Evolutionary conservation across 2,888 invertebrate genomes (phyloP), one percentile per base, ranked within the genome.

Genomic region (Cyclophora albipunctata): DNA sequence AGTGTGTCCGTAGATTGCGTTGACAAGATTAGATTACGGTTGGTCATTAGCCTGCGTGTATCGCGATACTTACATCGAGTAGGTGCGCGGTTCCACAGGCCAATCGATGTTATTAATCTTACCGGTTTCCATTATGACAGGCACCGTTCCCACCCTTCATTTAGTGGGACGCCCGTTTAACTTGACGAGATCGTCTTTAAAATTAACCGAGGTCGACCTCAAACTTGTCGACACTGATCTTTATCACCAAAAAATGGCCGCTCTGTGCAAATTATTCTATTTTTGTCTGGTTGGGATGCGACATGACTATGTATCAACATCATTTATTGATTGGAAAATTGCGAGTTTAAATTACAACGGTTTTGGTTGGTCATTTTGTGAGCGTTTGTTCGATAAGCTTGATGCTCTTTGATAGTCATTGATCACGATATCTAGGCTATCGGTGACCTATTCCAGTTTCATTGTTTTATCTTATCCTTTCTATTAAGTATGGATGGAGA

Each of bases 11-110:
- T 37, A 37, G 37, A 37, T 37, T 64, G 65, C 60, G 57, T 59
- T 62, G 60, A 63, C 66, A 63, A 80, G 84, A 83, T 83, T 81
- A 83, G 83, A 84, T 84, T 81, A 78, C 78, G 67, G 59, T 62
- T 78, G 83, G 83, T 82, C 83, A 75, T 81, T 83, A 80, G 76
- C 82, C 79, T 66, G 64, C 67, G 66, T 67, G 67, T 69, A 65
- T 55, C 65, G 60, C 68, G 37, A 37, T 37, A 37, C 37, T 37
- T 71, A 73, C 72, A 75, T 76, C 77, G 70, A 62, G 78, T 76
- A 69, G 5, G 43, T 43, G 71, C 63, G 53, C 61, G 63, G 71
- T 49, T 69, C 20, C 63, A 66, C 64, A 69, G 67, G 60, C 56
- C 66, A 64, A 67, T 64, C 59, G 54, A 50, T 59, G 57, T 62